Base-by-base conservation (phyloP, 2,113 vertebrate genomes). In the Sturnus vulgaris region DNA sequence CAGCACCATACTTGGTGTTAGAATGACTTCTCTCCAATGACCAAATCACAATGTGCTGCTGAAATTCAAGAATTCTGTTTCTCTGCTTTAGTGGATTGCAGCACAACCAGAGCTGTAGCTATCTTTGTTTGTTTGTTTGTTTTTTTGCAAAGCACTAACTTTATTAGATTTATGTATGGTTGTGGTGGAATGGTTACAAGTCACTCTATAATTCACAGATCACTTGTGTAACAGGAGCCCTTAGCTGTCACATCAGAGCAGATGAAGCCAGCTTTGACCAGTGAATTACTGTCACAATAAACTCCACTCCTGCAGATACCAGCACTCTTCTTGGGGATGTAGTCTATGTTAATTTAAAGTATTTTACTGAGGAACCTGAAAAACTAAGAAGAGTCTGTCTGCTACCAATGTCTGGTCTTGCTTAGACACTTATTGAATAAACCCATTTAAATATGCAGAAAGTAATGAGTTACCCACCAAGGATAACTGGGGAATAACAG, bases 221-320 rank as follows among this genome's bases (percentile, higher is more conserved):
- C 86, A 63, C 46, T 92, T 8, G 1, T 31, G 10, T 60, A 90
- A 63, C 35, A 70, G 91, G 75, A 69, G 72, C 92, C 30, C 8
- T 97, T 96, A 96, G 93, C 97, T 98, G 96, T 92, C 76, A 44
- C 90, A 94, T 95, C 92, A 96, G 80, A 15, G 75, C 83, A 86
- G 84, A 79, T 83, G 87, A 94, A 63, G 52, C 23, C 75, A 88
- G 84, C 66, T 94, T 95, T 96, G 87, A 95, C 96, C 91, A 97
- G 81, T 77, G 90, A 90, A 92, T 96, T 96, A 96, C 92, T 94
- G 87, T 82, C 92, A 96, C 49, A 95, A 94, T 61, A 90, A 94
- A 68, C 81, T 72, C 81, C 70, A 28, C 77, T 93, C 93, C 92
- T 88, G 65, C 91, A 94, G 63, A 63, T 66, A 95, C 79, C 88